Evolutionary conservation across 1,140 invertebrate genomes (phyloP).

Genomic region (Drosophila funebris): DNA sequence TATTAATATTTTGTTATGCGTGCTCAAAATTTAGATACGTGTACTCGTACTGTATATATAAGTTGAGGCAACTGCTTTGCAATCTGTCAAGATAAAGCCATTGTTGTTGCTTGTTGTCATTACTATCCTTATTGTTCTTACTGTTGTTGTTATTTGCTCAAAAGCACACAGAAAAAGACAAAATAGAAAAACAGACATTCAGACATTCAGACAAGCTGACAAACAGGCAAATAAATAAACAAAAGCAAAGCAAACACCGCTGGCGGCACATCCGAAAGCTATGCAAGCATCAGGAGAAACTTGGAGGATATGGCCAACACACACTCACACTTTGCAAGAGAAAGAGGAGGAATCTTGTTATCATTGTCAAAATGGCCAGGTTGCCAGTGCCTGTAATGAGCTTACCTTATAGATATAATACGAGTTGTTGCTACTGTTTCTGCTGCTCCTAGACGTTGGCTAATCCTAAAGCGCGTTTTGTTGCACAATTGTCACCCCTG

Average conservation of each 20-base stretch:
- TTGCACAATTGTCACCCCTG: conserved; percentile 69
- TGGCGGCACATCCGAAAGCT: conserved; percentile 69
- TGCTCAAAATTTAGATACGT: conserved; percentile 23
- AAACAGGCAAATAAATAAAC: conserved; percentile 74
- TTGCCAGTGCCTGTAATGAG: conserved; percentile 67
- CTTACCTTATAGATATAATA: conserved; percentile 74
- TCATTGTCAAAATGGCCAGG: conserved; percentile 55
- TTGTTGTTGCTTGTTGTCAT: conserved; percentile 71
- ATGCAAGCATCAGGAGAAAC: conserved; percentile 45
- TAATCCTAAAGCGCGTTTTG: conserved; percentile 69
- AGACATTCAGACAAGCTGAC: conserved; percentile 40
- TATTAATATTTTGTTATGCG: conserved; percentile 32
- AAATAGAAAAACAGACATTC: conserved; percentile 55
- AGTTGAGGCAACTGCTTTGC: conserved; percentile 48
- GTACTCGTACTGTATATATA: not conserved
- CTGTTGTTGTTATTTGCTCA: conserved; percentile 57
- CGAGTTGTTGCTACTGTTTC: conserved; percentile 37
- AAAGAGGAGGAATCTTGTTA: not conserved
- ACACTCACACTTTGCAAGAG: not conserved
- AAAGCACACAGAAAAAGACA: conserved; percentile 27
- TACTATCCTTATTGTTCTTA: conserved; percentile 74
- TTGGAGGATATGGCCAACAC: conserved; percentile 15
- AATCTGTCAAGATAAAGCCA: conserved; percentile 80
- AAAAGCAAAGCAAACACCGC: conserved; percentile 71
- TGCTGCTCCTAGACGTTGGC: conserved; percentile 31